Percentiles rank a stretch among this genome's conserved stretches.
These are phyloP conservation scores for Erannis defoliaria DNA, from an alignment of 2,888 invertebrate species.

Conservation along the genomic window DNA sequence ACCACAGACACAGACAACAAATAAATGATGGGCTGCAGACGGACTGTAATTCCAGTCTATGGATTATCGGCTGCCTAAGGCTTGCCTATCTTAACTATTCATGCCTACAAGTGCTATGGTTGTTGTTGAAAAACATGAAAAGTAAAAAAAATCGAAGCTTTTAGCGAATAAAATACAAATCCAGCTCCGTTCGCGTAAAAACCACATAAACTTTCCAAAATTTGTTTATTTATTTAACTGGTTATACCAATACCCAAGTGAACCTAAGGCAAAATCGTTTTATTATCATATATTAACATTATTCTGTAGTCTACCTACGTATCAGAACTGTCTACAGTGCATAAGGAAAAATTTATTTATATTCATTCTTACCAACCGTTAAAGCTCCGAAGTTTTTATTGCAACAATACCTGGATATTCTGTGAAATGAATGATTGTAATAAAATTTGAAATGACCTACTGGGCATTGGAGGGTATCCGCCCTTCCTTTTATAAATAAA, in stretches of 20 bases:
- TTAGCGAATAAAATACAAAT: background rate
- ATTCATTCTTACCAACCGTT: background rate
- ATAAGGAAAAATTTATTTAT: slow-evolving; percentile 8
- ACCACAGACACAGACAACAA: no score
- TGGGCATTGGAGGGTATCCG: no score
- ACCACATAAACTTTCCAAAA: background rate
- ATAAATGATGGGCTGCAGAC: no score
- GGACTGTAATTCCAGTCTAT: no score
- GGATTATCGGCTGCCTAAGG: no score
- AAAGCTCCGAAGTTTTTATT: background rate
- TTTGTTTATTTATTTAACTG: background rate
- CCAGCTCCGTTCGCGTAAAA: background rate
- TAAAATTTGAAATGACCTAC: no score
- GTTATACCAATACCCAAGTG: background rate
- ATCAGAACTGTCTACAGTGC: background rate
- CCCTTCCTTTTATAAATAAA: no score
- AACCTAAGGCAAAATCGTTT: background rate
- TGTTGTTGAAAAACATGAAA: no score
- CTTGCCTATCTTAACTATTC: no score
- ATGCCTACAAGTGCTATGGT: no score
- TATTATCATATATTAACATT: background rate
- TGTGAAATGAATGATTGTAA: background rate
- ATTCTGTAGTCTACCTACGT: background rate
- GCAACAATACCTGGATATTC: background rate
- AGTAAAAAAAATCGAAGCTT: background rate